Conservation (phyloP, 2,888 invertebrate genomes). For the Drosophila setosimentum region DNA sequence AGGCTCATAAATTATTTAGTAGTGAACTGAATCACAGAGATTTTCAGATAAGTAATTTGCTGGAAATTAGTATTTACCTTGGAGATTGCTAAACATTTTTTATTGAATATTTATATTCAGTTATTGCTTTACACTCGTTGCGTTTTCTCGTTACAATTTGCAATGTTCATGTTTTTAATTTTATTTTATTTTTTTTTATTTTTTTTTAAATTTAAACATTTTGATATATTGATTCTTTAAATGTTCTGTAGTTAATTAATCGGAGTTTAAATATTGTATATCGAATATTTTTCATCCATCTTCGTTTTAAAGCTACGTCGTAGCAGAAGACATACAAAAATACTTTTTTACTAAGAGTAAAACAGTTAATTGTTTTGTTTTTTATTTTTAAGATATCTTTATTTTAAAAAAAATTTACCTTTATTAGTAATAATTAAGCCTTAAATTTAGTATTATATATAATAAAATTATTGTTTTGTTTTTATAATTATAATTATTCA, state of each 20-base stretch:
- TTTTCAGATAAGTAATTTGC: constrained; percentile 4
- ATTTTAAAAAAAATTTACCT: neutral
- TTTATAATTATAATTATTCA: neutral
- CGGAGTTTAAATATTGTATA: neutral
- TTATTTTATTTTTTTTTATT: too few relatives aligned
- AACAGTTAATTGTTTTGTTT: neutral
- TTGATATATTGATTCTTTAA: neutral
- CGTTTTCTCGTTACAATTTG: neutral
- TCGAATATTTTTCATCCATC: neutral
- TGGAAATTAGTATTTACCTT: constrained; percentile 2
- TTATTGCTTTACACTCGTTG: neutral
- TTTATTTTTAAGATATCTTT: neutral
- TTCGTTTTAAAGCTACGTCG: neutral
- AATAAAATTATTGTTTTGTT: neutral
- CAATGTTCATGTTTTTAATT: neutral
- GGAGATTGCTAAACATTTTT: neutral
- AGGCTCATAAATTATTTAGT: constrained; percentile 35
- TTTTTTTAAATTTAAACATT: too few relatives aligned
- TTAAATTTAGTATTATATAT: neutral
- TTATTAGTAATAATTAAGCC: neutral
- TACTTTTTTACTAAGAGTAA: neutral
- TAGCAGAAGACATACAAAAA: neutral
- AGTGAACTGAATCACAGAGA: constrained; percentile 8
- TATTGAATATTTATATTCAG: neutral
- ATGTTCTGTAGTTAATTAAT: neutral